Evolutionary conservation across 1,140 invertebrate genomes (phyloP).

Genomic region (Brachionus paranguensis): DNA sequence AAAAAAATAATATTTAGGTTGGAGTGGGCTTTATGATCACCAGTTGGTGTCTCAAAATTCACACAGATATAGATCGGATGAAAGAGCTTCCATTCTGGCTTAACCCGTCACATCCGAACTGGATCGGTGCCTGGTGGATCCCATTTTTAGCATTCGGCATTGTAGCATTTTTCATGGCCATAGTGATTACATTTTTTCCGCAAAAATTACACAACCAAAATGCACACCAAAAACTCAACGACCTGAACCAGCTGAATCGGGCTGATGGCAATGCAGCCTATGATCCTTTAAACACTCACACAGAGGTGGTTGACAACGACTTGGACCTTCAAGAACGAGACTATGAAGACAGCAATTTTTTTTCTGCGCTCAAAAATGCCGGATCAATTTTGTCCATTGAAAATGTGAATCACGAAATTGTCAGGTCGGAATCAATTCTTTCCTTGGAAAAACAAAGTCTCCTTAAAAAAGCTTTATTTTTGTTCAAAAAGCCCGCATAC

Average conservation of each 20-base stretch:
- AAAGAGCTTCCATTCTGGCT: slow-evolving; percentile 16
- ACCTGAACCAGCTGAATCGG: not conserved
- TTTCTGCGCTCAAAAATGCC: not conserved
- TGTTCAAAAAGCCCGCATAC: slow-evolving; percentile 15
- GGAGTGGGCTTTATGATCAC: slow-evolving; percentile 36
- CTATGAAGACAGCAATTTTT: not conserved
- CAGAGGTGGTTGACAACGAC: not conserved
- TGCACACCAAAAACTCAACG: not conserved
- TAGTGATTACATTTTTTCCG: not conserved
- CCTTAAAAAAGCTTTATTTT: not conserved
- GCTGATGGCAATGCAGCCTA: not conserved
- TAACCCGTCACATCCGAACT: slow-evolving; percentile 29
- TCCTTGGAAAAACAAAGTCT: not conserved
- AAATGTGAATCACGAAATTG: not conserved
- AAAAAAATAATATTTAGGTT: not conserved
- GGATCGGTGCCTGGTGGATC: slow-evolving; percentile 39
- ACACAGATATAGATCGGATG: slow-evolving; percentile 24
- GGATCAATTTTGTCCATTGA: slow-evolving; percentile 9
- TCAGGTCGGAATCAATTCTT: not conserved
- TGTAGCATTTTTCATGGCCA: not conserved
- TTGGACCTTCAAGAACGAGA: too few relatives aligned
- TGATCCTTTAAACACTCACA: not conserved
- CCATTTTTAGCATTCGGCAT: slow-evolving; percentile 14
- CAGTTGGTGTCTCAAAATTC: slow-evolving; percentile 1
- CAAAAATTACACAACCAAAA: not conserved